phyloP scores from a whole-genome alignment of 2,888 invertebrate genomes.

The Tetropium fuscum region DNA sequence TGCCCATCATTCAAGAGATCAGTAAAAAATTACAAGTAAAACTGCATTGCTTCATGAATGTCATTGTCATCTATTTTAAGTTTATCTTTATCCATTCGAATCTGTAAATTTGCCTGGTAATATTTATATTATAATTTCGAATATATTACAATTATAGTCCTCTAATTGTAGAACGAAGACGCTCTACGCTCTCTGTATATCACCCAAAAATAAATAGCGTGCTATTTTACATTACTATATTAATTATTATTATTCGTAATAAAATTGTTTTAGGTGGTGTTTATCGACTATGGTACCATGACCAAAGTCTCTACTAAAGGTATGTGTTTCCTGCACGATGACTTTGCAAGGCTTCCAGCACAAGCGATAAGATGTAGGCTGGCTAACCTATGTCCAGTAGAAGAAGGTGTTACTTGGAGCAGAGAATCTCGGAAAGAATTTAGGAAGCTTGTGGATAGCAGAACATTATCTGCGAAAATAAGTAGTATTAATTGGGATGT shows the following conservation, averaged over 20 bases:
- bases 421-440: slow-evolving; percentile 64
- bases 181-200: no score
- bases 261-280: slow-evolving; percentile 66
- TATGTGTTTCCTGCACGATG: slow-evolving; percentile 62
- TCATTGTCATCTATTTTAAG: no score
- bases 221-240: no score
- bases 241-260: background rate
- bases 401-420: slow-evolving; percentile 66
- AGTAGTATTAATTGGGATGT: slow-evolving; percentile 52
- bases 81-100: no score
- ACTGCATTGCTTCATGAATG: no score
- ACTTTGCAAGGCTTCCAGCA: slow-evolving; percentile 66
- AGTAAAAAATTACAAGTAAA: no score
- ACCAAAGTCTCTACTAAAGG: slow-evolving; percentile 58
- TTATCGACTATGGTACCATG: slow-evolving; percentile 72
- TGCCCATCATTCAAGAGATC: no score
- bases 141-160: no score
- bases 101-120: no score
- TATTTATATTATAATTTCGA: no score
- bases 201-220: no score
- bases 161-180: no score
- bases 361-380: slow-evolving; percentile 70
- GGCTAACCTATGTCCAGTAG: slow-evolving; percentile 65
- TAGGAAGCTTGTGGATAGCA: slow-evolving; percentile 61
- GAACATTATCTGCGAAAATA: slow-evolving; percentile 64